Base-by-base conservation (phyloP, 1,140 invertebrate species). In the Macrostomum lignano region DNA sequence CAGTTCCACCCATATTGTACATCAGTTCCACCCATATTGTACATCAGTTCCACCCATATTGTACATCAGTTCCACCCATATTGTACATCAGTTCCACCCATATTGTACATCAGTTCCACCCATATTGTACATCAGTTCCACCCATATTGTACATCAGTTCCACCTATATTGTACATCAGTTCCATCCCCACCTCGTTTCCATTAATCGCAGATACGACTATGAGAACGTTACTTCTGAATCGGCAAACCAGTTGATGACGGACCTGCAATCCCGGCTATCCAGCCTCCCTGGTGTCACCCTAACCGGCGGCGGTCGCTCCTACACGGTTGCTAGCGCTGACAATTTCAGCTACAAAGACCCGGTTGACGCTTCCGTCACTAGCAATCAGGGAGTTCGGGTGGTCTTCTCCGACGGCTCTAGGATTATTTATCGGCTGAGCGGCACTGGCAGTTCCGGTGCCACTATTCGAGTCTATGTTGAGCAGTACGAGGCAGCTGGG, bases 161-260 rank as follows among this genome's bases (percentile, higher is more conserved):
- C n/a, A n/a, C n/a, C n/a, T n/a, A n/a, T n/a, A n/a, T n/a, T n/a
- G n/a, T n/a, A n/a, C n/a, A n/a, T n/a, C n/a, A n/a, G n/a, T n/a
- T n/a, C n/a, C n/a, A n/a, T n/a, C n/a, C n/a, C n/a, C n/a, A n/a
- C n/a, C n/a, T n/a, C n/a, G n/a, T n/a, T n/a, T n/a, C n/a, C n/a
- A n/a, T n/a, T n/a, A n/a, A n/a, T n/a, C n/a, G n/a, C 37, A 75
- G 73, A 46, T 88, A 93, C 52, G 86, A 96, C 59, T 96, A 93
- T 62, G 86, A 96, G 60, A 76, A 86, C 48, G 82, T 79, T 49
- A 73, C 78, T 30, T 55, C 67, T 14, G 72, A 69, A n/a, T 66
- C 65, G 19, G 79, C 77, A 31, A 72, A 78, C 43, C 62, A 74
- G 49, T 73, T 93, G 71, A 79, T 94, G 68, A 48, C 53, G 7